Base-by-base conservation (phyloP, 2,888 invertebrate genomes). In the Xanthia icteritia region DNA sequence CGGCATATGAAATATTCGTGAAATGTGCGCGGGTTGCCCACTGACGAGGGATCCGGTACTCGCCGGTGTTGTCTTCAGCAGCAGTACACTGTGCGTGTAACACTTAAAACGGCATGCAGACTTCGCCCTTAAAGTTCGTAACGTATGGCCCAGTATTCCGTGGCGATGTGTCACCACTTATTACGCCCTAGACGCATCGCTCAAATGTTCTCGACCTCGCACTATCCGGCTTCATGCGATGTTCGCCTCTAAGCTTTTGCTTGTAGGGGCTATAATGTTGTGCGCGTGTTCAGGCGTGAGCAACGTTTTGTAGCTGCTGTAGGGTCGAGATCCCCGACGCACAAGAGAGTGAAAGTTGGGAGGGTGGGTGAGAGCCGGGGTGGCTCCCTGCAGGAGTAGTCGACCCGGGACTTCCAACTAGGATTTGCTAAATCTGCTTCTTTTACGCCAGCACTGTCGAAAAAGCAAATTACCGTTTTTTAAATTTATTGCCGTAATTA, bases 361-460 rank as follows among this genome's bases (percentile, higher is more conserved):
- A 95, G 94, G 95, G 95, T 93, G 95, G 93, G 95, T 92, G 93
- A 93, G 89, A 89, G 92, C 86, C 90, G 92, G 93, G 94, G 91
- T 90, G 92, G 91, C 90, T 89, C 95, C 94, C 95, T 93, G 94
- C 95, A 93, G 94, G 94, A 95, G 95, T 94, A 94, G 94, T 94
- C 95, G 95, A 94, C 95, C 94, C 95, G 96, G 94, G 95, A 92
- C 94, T 92, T 92, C 93, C 94, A 94, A 93, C 95, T 91, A 94
- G 95, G 95, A 95, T 96, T 96, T 96, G 94, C 93, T 94, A 95
- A 96, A 96, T 95, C 95, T 94, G 94, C 95, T 95, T 94, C 95
- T 95, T 95, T 95, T 92, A 92, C 90, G 90, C 84, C 79, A 91
- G 85, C 89, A 79, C 73, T 89, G 91, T 88, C 88, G 92, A 92